phyloP scores from a whole-genome alignment of 2,797 vertebrate genomes.

The Takifugu ocellatus region DNA sequence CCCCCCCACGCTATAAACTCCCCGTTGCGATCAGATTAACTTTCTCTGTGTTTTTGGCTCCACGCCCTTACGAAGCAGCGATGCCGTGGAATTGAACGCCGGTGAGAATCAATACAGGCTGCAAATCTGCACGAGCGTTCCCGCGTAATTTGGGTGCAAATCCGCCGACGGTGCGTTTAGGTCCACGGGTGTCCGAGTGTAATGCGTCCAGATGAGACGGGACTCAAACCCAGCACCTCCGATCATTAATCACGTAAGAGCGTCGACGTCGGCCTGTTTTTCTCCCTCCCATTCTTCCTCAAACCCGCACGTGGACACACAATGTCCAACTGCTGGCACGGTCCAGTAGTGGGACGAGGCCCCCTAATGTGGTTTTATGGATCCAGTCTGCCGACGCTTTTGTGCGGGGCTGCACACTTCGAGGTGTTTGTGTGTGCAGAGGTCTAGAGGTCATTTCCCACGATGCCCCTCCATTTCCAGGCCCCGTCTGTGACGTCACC shows the following conservation, averaged over 20 bases:
- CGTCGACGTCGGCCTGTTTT: constrained; percentile 26
- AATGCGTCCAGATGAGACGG: constrained; percentile 8
- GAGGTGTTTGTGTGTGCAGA: constrained; percentile 4
- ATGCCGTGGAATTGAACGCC: too few relatives aligned
- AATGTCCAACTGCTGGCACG: constrained; percentile 43
- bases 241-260: constrained; percentile 45
- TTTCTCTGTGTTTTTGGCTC: too few relatives aligned
- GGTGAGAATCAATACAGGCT: too few relatives aligned
- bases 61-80: too few relatives aligned
- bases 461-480: constrained; percentile 45
- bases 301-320: constrained; percentile 1
- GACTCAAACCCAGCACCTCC: constrained; percentile 2
- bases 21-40: neutral
- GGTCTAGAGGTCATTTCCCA: constrained; percentile 64
- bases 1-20: constrained; percentile 29
- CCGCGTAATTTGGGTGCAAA: too few relatives aligned
- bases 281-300: constrained; percentile 1
- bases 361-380: constrained; percentile 16
- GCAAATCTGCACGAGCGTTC: too few relatives aligned
- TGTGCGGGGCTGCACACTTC: neutral
- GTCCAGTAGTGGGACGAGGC: constrained; percentile 21
- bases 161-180: too few relatives aligned
- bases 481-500: constrained; percentile 43
- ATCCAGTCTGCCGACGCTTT: too few relatives aligned
- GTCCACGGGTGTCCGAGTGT: too few relatives aligned